Evolutionary conservation across 2,888 invertebrate species (phyloP).

Genomic region (Carabus problematicus): DNA sequence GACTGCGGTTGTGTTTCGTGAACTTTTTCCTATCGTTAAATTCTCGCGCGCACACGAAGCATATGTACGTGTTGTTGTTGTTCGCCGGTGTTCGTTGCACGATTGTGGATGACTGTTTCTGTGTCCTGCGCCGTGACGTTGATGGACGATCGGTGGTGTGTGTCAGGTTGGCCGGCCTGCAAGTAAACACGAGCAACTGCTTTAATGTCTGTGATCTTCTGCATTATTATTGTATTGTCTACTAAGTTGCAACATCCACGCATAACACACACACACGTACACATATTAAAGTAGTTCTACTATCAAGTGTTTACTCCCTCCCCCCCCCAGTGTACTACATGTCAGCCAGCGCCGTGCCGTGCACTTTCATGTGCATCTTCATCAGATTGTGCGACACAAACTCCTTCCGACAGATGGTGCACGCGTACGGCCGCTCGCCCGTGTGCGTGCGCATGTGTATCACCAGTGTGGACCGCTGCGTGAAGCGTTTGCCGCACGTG

Average conservation of each 20-base stretch:
- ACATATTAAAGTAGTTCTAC: no score
- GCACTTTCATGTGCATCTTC: conserved; percentile 27
- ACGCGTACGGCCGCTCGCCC: conserved; percentile 52
- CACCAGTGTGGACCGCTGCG: conserved; percentile 45
- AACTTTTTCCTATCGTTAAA: conserved; percentile 19
- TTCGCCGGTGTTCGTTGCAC: no score
- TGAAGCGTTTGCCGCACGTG: conserved; percentile 43
- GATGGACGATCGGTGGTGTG: no score
- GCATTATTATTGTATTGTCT: conserved; percentile 41
- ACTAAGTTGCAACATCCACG: no score
- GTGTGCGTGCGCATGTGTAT: conserved; percentile 46
- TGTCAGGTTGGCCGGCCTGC: conserved; percentile 6
- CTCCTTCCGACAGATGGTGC: conserved; percentile 37
- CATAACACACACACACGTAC: no score
- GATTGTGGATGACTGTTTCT: no score
- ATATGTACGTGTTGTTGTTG: conserved; percentile 8
- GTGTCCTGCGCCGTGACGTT: no score
- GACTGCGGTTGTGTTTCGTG: conserved; percentile 26
- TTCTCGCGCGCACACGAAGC: conserved; percentile 23
- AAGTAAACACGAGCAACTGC: conserved; percentile 13
- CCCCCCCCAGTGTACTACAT: no score
- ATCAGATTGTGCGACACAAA: conserved; percentile 34
- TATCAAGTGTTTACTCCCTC: no score
- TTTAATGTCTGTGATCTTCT: no score
- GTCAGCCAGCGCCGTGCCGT: no score